A percentile compares a stretch with the other conserved stretches of the same genome.
Conservation (phyloP, 2,113 vertebrate species). For the Muntiacus reevesi region DNA sequence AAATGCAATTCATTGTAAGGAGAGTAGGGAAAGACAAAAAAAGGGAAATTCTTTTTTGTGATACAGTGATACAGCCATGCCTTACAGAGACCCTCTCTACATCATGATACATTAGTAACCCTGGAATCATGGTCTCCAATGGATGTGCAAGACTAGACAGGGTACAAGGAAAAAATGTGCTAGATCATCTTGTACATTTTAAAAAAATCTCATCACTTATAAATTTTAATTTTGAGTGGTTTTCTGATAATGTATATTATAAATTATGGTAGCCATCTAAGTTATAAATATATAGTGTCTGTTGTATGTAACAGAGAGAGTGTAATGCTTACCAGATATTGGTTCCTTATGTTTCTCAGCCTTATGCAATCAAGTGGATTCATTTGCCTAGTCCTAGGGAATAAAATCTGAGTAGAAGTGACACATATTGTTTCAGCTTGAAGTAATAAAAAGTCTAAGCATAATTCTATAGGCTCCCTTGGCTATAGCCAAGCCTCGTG, state of each 20-base stretch:
- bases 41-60: background rate
- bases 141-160: background rate
- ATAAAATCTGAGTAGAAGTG: background rate
- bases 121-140: background rate
- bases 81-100: background rate
- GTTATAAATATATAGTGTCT: background rate
- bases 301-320: background rate
- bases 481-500: background rate
- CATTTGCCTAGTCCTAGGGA: background rate
- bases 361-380: background rate
- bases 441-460: background rate
- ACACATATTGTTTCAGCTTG: background rate
- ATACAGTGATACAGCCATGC: background rate
- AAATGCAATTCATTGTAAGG: background rate
- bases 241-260: background rate
- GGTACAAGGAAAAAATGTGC: background rate
- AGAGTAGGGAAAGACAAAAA: background rate
- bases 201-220: background rate
- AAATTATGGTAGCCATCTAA: background rate
- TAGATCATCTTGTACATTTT: background rate
- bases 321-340: background rate
- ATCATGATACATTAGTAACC: background rate
- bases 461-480: background rate
- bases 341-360: background rate
- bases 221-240: background rate